Conservation (phyloP, 2,888 invertebrate species). For the Tipula vernalis region DNA sequence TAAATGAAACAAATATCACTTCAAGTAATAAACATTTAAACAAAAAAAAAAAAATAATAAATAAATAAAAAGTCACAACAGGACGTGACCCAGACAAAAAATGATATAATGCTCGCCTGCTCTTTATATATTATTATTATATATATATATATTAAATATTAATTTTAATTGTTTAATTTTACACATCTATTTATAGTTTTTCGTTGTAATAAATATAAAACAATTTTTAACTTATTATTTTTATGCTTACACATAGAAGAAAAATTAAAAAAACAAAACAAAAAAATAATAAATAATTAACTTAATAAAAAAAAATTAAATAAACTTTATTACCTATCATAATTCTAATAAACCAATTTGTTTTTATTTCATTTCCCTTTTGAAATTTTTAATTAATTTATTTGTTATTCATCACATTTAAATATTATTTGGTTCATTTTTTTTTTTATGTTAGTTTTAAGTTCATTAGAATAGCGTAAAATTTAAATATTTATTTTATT, state of each 20-base stretch:
- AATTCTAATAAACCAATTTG: background rate
- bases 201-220: background rate
- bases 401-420: background rate
- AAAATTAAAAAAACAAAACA: background rate
- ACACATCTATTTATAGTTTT: background rate
- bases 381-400: background rate
- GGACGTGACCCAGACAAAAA: constrained; percentile 47
- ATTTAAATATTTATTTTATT: background rate
- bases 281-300: background rate
- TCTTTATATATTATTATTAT: constrained; percentile 9
- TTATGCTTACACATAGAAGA: background rate
- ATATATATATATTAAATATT: constrained; percentile 5
- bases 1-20: constrained; percentile 15
- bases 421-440: background rate
- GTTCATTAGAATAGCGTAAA: background rate
- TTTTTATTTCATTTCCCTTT: background rate
- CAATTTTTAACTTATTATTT: background rate
- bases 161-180: background rate
- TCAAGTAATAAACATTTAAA: background rate
- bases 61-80: constrained; percentile 45
- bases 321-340: background rate
- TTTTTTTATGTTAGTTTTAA: background rate
- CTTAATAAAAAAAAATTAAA: background rate
- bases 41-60: background rate
- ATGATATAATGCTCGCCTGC: constrained; percentile 32